phyloP scores from a whole-genome alignment of 2,888 invertebrate genomes.

The Ophion obscuratus region DNA sequence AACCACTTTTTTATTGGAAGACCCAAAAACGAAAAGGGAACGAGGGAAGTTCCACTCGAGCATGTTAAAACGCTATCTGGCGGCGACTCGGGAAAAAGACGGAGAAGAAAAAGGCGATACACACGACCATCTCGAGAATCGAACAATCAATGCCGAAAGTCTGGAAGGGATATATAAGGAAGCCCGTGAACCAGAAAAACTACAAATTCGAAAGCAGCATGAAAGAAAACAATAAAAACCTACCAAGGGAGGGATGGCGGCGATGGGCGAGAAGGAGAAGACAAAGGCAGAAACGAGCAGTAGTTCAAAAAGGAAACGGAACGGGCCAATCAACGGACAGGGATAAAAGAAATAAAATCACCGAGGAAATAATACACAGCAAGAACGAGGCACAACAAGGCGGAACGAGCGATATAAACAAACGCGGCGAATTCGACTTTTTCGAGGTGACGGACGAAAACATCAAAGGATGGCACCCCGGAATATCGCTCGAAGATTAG shows the following conservation, averaged over 20 bases:
- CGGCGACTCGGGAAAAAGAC: neutral
- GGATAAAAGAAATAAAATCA: neutral
- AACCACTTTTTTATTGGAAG: slow-evolving; percentile 3
- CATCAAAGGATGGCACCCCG: neutral
- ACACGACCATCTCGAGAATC: neutral
- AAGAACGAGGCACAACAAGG: neutral
- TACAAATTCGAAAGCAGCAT: too few relatives aligned
- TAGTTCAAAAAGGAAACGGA: neutral
- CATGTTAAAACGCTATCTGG: neutral
- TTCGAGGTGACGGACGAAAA: neutral
- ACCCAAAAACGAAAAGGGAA: slow-evolving; percentile 12
- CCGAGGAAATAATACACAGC: neutral
- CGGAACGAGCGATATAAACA: neutral
- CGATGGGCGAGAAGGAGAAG: neutral
- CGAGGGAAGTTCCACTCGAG: slow-evolving; percentile 26
- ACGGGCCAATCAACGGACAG: neutral
- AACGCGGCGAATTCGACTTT: neutral
- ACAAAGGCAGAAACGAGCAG: neutral
- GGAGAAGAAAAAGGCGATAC: neutral
- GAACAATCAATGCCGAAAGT: neutral
- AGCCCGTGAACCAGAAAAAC: too few relatives aligned
- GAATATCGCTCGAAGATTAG: neutral
- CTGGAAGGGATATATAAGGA: too few relatives aligned
- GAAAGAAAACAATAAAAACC: too few relatives aligned
- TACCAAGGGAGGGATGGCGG: too few relatives aligned